These are phyloP conservation scores for Epistrophella euchroma DNA, from an alignment of 2,888 invertebrate genomes.

Conservation along the genomic window DNA sequence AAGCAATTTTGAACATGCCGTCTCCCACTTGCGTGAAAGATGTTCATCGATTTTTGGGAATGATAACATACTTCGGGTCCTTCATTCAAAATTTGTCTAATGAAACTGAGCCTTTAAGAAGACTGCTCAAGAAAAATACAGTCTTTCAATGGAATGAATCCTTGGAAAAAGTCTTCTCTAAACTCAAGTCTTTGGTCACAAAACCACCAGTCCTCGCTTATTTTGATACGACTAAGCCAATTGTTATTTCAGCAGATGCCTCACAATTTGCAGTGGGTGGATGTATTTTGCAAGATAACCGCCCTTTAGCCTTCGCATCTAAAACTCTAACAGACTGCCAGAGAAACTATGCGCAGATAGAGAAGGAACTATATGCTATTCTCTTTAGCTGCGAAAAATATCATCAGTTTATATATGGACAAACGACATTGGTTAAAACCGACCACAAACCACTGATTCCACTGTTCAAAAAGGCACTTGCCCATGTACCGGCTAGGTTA, in stretches of 20 bases:
- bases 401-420: conserved; percentile 71
- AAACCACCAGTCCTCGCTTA: conserved; percentile 21
- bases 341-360: conserved; percentile 72
- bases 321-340: conserved; percentile 61
- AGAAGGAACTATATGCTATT: conserved; percentile 74
- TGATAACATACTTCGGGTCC: conserved; percentile 70
- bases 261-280: conserved; percentile 54
- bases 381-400: conserved; percentile 70
- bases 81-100: conserved; percentile 74
- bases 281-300: conserved; percentile 25
- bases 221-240: conserved; percentile 6
- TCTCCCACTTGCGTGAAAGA: conserved; percentile 6
- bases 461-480: conserved; percentile 61
- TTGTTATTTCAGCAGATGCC: conserved; percentile 35
- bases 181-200: conserved; percentile 16
- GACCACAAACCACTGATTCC: conserved; percentile 25
- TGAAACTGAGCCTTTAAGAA: conserved; percentile 57
- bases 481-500: conserved; percentile 57
- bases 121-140: conserved; percentile 33
- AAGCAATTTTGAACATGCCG: conserved; percentile 32
- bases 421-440: conserved; percentile 17
- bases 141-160: conserved; percentile 46
- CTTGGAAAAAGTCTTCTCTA: conserved; percentile 11
- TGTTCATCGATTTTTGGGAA: conserved; percentile 42
- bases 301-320: conserved; percentile 43